Base-by-base conservation (phyloP, 1,140 invertebrate genomes). In the Alviniconcha marisindica region DNA sequence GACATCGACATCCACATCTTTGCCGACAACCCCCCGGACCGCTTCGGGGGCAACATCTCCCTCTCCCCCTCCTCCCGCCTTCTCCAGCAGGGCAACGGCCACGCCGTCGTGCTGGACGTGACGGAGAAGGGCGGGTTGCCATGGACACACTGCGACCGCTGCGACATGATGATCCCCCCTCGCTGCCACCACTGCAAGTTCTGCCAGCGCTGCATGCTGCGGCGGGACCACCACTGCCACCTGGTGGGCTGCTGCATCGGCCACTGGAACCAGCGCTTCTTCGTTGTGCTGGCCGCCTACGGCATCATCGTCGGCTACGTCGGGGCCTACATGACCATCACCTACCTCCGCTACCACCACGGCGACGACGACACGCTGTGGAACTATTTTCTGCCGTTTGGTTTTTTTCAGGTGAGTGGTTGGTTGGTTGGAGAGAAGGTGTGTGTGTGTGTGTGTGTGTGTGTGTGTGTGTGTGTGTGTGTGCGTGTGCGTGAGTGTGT, bases 181-280 rank as follows among this genome's bases (percentile, higher is more conserved):
- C 83, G 89, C 40, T 60, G 87, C 14, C 84, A 84, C 66, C 88
- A 90, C 56, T 90, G 89, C 82, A 66, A 85, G 33, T 78, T 85
- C 28, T 90, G 89, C 78, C 71, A 86, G 76, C 28, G 91, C 10
- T 99, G 98, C 90, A 96, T 99, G 60, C 91, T 98, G 10, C 98
- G 97, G 91, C 94, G 98, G 86, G 98, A 99, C 91, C 98, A 99
- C 93, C 98, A 99, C 91, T 99, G 98, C 91, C 95, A 96, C 60
- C 98, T 99, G 92, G 96, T 96, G 33, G 96, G 96, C 14, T 96
- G 95, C 88, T 99, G 98, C 93, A 94, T 99, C 33, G 98, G 98
- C 0, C 96, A 98, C 90, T 95, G 94, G 82, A 99, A 99, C 93
- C 96, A 97, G 88, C 94, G 98, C 88, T 99, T 97, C 91, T 99